These are phyloP conservation scores for Aporophyla lueneburgensis DNA, from an alignment of 2,888 invertebrate genomes.

Conservation along the genomic window DNA sequence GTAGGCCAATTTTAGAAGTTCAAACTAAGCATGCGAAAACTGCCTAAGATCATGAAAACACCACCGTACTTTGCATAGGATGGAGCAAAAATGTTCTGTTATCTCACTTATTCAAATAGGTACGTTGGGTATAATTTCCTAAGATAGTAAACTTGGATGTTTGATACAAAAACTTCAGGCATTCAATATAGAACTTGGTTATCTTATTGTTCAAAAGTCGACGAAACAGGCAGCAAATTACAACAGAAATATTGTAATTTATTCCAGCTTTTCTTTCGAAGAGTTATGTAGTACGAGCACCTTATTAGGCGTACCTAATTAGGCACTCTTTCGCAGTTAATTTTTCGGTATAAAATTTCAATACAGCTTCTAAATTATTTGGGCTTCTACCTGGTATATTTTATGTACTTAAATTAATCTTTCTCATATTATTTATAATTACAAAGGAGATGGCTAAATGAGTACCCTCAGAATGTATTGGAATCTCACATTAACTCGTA, in stretches of 20 bases:
- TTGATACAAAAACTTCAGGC: conserved; percentile 46
- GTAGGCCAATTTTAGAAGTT: neutral
- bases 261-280: conserved; percentile 42
- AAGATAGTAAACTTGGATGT: conserved; percentile 26
- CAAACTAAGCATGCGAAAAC: too few species aligned
- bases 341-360: conserved; percentile 1
- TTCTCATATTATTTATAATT: conserved; percentile 5
- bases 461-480: too few species aligned
- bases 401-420: neutral
- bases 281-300: conserved; percentile 17
- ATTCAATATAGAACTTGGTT: conserved; percentile 49
- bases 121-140: conserved; percentile 30
- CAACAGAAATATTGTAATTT: conserved; percentile 30
- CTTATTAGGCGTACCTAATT: conserved; percentile 31
- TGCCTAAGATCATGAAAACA: neutral
- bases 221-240: conserved; percentile 4
- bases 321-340: conserved; percentile 17
- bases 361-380: conserved; percentile 4
- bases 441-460: too few species aligned
- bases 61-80: neutral
- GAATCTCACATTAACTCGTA: too few species aligned
- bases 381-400: neutral
- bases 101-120: conserved; percentile 6
- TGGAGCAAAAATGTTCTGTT: neutral
- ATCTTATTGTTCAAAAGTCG: conserved; percentile 46